These are phyloP conservation scores for Strix uralensis DNA, from an alignment of 2,113 vertebrate species.

Conservation along the genomic window DNA sequence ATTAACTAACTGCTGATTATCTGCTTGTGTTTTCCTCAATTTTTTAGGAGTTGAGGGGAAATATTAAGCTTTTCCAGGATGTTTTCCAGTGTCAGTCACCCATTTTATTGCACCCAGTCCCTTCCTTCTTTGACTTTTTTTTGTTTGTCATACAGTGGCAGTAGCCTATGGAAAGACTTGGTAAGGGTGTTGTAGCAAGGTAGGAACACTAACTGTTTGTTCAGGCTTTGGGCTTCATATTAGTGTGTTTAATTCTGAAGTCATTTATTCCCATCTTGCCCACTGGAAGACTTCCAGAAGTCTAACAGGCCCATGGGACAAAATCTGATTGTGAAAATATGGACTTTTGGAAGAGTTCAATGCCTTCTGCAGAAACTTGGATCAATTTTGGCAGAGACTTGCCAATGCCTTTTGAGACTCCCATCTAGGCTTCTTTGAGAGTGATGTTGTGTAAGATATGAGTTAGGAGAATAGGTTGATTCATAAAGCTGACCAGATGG, in stretches of 20 bases:
- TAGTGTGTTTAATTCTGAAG: neutral
- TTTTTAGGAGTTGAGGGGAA: neutral
- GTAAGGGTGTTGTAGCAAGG: neutral
- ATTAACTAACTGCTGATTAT: neutral
- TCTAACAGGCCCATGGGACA: neutral
- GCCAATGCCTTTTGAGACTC: neutral
- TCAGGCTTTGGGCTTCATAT: neutral
- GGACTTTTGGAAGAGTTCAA: neutral
- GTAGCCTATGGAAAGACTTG: neutral
- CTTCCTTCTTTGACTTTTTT: neutral
- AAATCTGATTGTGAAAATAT: neutral
- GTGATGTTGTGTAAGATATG: neutral
- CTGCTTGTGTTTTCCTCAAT: neutral
- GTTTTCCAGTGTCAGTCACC: neutral
- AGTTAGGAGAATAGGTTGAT: neutral
- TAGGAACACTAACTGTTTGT: neutral
- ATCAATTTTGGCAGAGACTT: neutral
- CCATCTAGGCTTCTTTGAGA: neutral
- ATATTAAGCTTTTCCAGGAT: neutral
- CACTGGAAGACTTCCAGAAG: neutral
- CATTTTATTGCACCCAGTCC: neutral
- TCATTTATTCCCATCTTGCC: neutral
- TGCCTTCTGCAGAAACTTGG: neutral
- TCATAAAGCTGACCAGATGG: neutral
- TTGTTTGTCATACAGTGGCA: neutral